These are phyloP conservation scores for Athetis lepigone DNA, from an alignment of 2,888 invertebrate species.

Conservation along the genomic window DNA sequence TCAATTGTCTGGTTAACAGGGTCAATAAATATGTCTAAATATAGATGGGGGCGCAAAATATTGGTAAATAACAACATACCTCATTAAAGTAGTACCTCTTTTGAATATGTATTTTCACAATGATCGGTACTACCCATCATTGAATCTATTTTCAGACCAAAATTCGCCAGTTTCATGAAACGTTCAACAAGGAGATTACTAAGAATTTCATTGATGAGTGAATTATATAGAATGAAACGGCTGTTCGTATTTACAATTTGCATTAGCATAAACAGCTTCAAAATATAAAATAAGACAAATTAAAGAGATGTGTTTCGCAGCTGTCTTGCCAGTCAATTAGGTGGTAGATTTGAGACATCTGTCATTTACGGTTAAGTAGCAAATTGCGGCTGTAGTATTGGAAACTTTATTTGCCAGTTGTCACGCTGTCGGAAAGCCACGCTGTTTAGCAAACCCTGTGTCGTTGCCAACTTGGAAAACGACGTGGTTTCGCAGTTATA, in stretches of 20 bases:
- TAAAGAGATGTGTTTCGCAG: slow-evolving; percentile 11
- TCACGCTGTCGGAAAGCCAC: slow-evolving; percentile 29
- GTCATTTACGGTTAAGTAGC: slow-evolving; percentile 48
- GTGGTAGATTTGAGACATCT: slow-evolving; percentile 44
- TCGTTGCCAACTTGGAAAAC: slow-evolving; percentile 2
- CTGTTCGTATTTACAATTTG: neutral
- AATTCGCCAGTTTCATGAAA: too few relatives aligned
- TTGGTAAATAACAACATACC: too few relatives aligned
- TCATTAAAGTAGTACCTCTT: too few relatives aligned
- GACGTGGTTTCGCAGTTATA: neutral
- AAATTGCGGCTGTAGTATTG: slow-evolving; percentile 38
- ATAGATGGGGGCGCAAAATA: too few relatives aligned
- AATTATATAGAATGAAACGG: too few relatives aligned
- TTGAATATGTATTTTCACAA: too few relatives aligned
- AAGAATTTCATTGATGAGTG: too few relatives aligned
- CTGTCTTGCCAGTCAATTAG: slow-evolving; percentile 54
- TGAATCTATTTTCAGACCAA: too few relatives aligned
- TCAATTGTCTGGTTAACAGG: too few relatives aligned
- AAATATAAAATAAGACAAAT: slow-evolving; percentile 11
- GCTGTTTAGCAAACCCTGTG: slow-evolving; percentile 14
- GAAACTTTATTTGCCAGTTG: slow-evolving; percentile 47
- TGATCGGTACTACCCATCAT: too few relatives aligned
- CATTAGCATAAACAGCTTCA: neutral
- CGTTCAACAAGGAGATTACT: too few relatives aligned
- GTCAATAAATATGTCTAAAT: too few relatives aligned